Evolutionary conservation across 1,140 invertebrate genomes (phyloP).

Genomic region (Drosophila ohnishii): DNA sequence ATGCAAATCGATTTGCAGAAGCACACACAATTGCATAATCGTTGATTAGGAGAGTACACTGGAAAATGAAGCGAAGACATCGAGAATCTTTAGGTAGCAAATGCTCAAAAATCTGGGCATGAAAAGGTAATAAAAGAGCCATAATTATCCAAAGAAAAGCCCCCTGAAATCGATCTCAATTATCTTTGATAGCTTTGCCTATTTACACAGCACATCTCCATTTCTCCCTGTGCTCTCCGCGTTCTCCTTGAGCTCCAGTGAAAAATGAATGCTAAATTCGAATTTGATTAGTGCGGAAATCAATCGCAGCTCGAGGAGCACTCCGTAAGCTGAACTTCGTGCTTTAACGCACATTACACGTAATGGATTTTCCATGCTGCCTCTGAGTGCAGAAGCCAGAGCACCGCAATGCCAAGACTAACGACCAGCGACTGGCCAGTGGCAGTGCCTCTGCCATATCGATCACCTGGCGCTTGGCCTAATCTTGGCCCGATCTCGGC

Average conservation of each 20-base stretch:
- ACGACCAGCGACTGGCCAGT: slow-evolving; percentile 41
- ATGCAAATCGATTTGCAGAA: slow-evolving; percentile 68
- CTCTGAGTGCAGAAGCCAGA: slow-evolving; percentile 11
- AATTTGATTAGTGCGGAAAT: slow-evolving; percentile 63
- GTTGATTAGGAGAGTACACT: slow-evolving; percentile 33
- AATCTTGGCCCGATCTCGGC: slow-evolving; percentile 50
- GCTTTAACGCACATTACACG: slow-evolving; percentile 63
- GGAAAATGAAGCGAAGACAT: not conserved
- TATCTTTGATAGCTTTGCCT: not conserved
- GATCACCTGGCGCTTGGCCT: slow-evolving; percentile 38
- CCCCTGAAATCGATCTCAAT: slow-evolving; percentile 16
- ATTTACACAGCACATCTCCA: slow-evolving; percentile 7
- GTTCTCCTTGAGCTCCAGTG: slow-evolving; percentile 22
- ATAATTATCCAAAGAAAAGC: not conserved
- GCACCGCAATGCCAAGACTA: slow-evolving; percentile 52
- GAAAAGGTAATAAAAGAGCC: not conserved
- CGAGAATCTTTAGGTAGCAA: not conserved
- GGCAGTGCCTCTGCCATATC: slow-evolving; percentile 33
- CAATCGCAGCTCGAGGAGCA: slow-evolving; percentile 38
- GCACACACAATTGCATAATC: slow-evolving; percentile 61
- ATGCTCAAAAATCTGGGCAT: not conserved
- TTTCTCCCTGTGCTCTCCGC: slow-evolving; percentile 10
- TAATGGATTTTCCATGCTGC: slow-evolving; percentile 76
- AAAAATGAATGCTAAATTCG: slow-evolving; percentile 50
- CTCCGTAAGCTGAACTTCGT: slow-evolving; percentile 41